Percentiles rank a stretch among this genome's conserved stretches.
These are phyloP conservation scores for Malthinus flaveolus DNA, from an alignment of 2,888 invertebrate species.

Conservation along the genomic window DNA sequence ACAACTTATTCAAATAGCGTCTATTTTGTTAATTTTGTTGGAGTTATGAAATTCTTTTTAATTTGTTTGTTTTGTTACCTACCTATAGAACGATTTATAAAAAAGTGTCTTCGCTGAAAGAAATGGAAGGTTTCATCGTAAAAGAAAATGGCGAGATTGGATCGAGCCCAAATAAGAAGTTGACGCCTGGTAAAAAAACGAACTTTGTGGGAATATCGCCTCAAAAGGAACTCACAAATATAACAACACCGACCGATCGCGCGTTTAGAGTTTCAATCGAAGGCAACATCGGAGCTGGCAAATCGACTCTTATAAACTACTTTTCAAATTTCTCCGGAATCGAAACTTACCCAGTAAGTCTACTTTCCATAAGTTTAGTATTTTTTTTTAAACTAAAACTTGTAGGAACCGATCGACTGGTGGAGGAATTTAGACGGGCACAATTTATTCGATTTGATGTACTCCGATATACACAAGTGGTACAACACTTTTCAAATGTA, in stretches of 20 bases:
- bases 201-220: conserved; percentile 49
- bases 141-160: conserved; percentile 38
- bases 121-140: conserved; percentile 46
- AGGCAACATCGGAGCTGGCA: conserved; percentile 56
- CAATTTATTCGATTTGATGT: conserved; percentile 85
- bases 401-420: conserved; percentile 79
- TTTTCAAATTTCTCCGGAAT: conserved; percentile 49
- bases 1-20: too few species aligned
- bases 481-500: conserved; percentile 88
- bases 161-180: conserved; percentile 35
- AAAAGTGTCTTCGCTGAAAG: background rate
- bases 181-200: conserved; percentile 34
- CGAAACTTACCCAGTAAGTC: conserved; percentile 52
- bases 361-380: background rate
- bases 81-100: background rate
- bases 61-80: too few species aligned
- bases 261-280: conserved; percentile 55
- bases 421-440: conserved; percentile 81
- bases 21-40: too few species aligned
- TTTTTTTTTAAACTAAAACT: background rate
- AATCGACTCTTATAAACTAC: conserved; percentile 53
- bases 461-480: conserved; percentile 81
- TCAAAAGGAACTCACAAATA: conserved; percentile 43
- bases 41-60: too few species aligned
- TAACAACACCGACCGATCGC: conserved; percentile 45